Conservation (phyloP, 2,797 vertebrate species). For the Lophotriccus pileatus region DNA sequence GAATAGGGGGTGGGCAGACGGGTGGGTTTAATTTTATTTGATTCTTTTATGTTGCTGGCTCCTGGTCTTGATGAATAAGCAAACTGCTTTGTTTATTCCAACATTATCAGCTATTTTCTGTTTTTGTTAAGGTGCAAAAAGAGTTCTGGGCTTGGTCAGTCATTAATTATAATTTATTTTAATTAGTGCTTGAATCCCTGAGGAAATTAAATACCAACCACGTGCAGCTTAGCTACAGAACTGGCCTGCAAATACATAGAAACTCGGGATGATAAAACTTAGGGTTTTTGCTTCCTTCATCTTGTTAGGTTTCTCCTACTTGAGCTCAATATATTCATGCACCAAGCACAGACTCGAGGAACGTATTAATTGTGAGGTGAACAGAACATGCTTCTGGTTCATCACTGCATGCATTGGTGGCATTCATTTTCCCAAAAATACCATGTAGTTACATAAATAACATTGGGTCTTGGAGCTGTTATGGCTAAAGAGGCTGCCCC, state of each 20-base stretch:
- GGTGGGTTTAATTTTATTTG: background rate
- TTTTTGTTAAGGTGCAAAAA: background rate
- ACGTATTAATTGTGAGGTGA: background rate
- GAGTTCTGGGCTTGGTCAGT: background rate
- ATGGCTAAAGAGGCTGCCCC: background rate
- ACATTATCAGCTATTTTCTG: background rate
- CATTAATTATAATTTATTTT: conserved; percentile 56
- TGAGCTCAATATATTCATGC: background rate
- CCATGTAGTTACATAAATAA: background rate
- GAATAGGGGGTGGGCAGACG: background rate
- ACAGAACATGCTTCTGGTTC: background rate
- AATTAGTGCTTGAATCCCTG: conserved; percentile 27
- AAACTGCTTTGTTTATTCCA: background rate
- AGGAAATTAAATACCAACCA: conserved; percentile 21
- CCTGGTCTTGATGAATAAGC: background rate
- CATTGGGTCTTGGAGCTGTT: background rate
- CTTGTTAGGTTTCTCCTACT: background rate
- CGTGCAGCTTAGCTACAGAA: background rate
- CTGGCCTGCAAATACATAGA: background rate
- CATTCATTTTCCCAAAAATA: background rate
- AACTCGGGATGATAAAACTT: background rate
- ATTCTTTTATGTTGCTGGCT: background rate
- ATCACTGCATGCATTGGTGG: fast-evolving
- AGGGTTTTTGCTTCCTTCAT: background rate
- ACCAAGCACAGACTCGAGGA: background rate